These are phyloP conservation scores for Gastracanthus pulcherrimus DNA, from an alignment of 2,888 invertebrate genomes.

Conservation along the genomic window DNA sequence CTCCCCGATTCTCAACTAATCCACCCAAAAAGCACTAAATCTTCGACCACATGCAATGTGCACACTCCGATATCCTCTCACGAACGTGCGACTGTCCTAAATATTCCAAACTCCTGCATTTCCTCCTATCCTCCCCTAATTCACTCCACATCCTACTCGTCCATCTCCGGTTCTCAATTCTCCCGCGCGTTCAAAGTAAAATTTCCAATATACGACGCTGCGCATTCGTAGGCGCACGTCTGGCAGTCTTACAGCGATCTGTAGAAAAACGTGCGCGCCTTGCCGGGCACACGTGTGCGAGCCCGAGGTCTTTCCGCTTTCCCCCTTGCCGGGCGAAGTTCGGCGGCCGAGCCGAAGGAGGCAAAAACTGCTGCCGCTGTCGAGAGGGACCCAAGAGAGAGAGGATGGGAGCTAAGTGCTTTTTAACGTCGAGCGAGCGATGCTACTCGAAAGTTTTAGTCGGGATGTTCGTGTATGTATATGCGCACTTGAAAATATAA, in stretches of 20 bases:
- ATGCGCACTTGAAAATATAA: background rate
- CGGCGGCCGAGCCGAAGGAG: background rate
- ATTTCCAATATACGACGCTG: too few relatives aligned
- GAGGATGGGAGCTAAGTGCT: background rate
- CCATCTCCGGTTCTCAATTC: background rate
- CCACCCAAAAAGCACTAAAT: too few relatives aligned
- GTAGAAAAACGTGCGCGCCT: constrained; percentile 48
- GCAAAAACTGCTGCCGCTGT: background rate
- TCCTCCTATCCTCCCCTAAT: background rate
- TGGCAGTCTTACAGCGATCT: background rate
- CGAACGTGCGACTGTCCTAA: background rate
- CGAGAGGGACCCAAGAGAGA: background rate
- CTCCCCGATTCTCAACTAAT: too few relatives aligned
- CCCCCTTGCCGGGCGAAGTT: background rate
- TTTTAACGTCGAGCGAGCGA: background rate
- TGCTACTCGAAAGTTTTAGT: background rate
- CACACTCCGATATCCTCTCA: too few relatives aligned
- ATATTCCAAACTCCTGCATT: background rate
- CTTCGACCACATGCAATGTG: background rate
- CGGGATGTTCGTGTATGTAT: background rate
- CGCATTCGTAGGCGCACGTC: background rate
- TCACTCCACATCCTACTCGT: background rate
- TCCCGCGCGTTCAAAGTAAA: too few relatives aligned
- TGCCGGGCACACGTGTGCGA: constrained; percentile 47
- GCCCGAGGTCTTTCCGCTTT: constrained; percentile 39